phyloP scores from a whole-genome alignment of 2,113 vertebrate genomes.

The Cacatua alba region DNA sequence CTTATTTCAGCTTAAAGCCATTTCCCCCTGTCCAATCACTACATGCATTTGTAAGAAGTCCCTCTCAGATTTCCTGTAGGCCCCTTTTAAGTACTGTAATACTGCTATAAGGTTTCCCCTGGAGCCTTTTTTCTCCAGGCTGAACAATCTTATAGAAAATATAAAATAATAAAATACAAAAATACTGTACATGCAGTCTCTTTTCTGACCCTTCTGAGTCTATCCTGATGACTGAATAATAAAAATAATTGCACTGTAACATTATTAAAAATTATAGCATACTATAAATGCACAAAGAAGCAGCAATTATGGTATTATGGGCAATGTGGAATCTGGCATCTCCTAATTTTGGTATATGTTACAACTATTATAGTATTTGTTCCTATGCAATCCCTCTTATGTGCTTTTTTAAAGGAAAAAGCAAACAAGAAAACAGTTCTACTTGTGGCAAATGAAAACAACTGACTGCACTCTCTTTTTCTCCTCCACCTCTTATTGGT shows the following conservation, averaged over 20 bases:
- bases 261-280: background rate
- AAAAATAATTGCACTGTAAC: background rate
- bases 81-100: background rate
- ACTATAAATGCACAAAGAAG: background rate
- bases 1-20: background rate
- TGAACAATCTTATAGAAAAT: background rate
- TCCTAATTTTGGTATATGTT: background rate
- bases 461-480: background rate
- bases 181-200: background rate
- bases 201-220: background rate
- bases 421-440: background rate
- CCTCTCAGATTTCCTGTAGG: background rate
- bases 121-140: background rate
- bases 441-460: background rate
- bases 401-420: background rate
- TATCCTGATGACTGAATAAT: background rate
- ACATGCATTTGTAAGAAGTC: background rate
- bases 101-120: background rate
- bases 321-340: background rate
- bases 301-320: background rate
- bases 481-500: background rate
- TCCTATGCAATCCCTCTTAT: background rate
- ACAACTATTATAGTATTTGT: background rate
- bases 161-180: background rate
- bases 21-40: background rate